Base-by-base conservation (phyloP, 2,113 vertebrate species). In the Ammodytes marinus region DNA sequence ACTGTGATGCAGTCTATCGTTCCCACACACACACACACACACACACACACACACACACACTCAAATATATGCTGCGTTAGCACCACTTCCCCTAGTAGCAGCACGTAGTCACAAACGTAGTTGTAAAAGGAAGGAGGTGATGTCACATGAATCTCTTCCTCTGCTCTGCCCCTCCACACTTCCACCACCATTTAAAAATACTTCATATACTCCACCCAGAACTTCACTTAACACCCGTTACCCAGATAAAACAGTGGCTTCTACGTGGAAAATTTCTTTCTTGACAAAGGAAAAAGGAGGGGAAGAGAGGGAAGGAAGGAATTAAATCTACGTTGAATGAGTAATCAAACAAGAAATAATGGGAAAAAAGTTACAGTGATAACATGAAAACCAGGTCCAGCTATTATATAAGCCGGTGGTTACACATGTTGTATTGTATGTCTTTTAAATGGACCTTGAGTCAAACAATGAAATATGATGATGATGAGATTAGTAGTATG, bases 71-170 rank as follows among this genome's bases (percentile, higher is more conserved):
- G 42, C 64, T 37, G 15, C 8, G 0, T 40, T 12, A 19, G n/a
- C 66, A 46, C 58, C 15, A 54, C 72, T 60, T 87, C 82, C 79
- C 66, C 2, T 45, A 45, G 69, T 35, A 57, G 40, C 69, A 74
- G 75, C 76, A 88, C 69, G 14, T 77, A 88, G 57, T 43, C 72
- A 66, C 59, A 73, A 55, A 54, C 3, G 5, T 53, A 60, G 64
- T 50, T 59, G 72, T 46, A 74, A 45, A 47, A 83, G 89, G 87
- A 91, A 93, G 89, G 86, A 88, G 67, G 61, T 91, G 86, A 93
- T 82, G 80, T 93, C 87, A 91, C 52, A 54, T 64, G 71, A 55
- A 12, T 64, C 69, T 45, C 71, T 72, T 77, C 77, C 82, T 74
- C 15, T 52, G 27, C 63, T 43, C 46, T 17, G 43, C 47, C 1